A percentile compares a stretch with the other conserved stretches of the same genome.
Evolutionary conservation across 2,888 invertebrate species (phyloP).

Genomic region (Agriopis leucophaearia): DNA sequence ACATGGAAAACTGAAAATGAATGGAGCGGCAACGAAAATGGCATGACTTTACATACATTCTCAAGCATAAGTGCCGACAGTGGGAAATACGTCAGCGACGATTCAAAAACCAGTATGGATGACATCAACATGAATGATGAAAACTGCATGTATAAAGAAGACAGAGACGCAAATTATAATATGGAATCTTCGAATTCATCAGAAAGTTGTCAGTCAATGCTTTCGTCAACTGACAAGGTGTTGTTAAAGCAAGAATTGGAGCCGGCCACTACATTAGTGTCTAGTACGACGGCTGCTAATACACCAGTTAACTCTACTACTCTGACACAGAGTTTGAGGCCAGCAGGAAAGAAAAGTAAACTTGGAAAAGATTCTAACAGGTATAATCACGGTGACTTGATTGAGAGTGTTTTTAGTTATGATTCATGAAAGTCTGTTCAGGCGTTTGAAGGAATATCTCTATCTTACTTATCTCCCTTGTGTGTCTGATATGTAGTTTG

Average conservation of each 20-base stretch:
- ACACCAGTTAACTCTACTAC: constrained; percentile 68
- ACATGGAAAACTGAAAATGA: constrained; percentile 78
- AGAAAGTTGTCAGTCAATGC: constrained; percentile 80
- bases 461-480: no score
- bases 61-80: constrained; percentile 70
- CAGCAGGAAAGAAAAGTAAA: constrained; percentile 72
- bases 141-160: constrained; percentile 80
- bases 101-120: constrained; percentile 81
- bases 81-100: constrained; percentile 79
- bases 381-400: no score
- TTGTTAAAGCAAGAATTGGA: constrained; percentile 71
- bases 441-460: no score
- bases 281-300: constrained; percentile 66
- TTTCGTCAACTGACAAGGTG: constrained; percentile 63
- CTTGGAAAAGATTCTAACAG: constrained; percentile 77
- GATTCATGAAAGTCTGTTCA: no score
- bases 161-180: constrained; percentile 80
- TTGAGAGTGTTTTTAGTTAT: no score
- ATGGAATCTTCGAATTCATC: constrained; percentile 84
- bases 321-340: constrained; percentile 65
- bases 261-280: constrained; percentile 63
- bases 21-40: constrained; percentile 75
- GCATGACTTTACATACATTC: constrained; percentile 74
- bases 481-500: no score
- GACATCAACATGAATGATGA: constrained; percentile 81